Evolutionary conservation across 2,888 invertebrate genomes (phyloP), one percentile per base, ranked within the genome.

Genomic region (Pheosia tremula): DNA sequence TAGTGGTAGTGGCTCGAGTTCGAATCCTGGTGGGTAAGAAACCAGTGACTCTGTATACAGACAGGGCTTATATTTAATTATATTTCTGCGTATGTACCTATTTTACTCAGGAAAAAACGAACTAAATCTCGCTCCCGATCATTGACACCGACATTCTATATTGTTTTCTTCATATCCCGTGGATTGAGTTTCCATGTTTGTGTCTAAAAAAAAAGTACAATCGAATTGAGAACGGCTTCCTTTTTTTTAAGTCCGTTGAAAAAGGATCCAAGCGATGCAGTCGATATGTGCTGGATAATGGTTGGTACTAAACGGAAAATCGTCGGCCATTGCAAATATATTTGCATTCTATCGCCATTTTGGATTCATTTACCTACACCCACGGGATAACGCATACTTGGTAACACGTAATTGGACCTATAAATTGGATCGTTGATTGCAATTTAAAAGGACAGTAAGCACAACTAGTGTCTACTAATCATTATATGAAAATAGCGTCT

Each of bases 121-220:
- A 4, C 50, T 50, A n/a, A n/a, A 1, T 4, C 5, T n/a, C 13
- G 4, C 9, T 36, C 37, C 63, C 76, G 78, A 79, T 68, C 79
- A 68, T 77, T 71, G 75, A 78, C 75, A 71, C 61, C 59, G 62
- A 69, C 58, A 69, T 59, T 66, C 57, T 62, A 63, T 61, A 13
- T 6, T 57, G 66, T 73, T 75, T 24, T 74, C 79, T 74, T 75
- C 69, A 75, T 70, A 75, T 69, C 62, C 66, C 61, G 62, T 64
- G 66, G 67, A 86, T 83, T 84, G 80, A 76, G 61, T 84, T 82
- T 82, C 82, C 81, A 85, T 86, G 82, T 86, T 78, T 47, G n/a
- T 6, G 47, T 11, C 6, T 41, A 5, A 24, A 24, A 24, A 24
- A 24, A 24, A 24, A 24, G 24, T 24, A 24, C 24, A 24, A 24